A percentile compares a stretch with the other conserved stretches of the same genome.
Evolutionary conservation across 35 echinoderm and acorn worm species (phyloP).

Genomic region (Hemicentrotus pulcherrimus): DNA sequence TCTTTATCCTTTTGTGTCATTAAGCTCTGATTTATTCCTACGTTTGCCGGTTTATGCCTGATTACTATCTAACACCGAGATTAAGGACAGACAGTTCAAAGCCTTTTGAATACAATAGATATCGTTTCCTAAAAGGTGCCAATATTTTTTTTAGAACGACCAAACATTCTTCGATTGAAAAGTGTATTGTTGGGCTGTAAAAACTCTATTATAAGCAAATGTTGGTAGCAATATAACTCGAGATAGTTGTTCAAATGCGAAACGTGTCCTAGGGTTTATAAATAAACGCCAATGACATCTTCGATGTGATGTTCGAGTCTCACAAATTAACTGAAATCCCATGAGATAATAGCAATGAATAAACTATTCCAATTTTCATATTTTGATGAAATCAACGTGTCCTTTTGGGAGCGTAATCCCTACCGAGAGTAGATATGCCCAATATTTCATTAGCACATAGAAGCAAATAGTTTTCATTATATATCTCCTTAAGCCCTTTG

Average conservation of each 20-base stretch:
- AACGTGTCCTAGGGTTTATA: background rate
- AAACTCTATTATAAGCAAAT: no score
- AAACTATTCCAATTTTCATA: background rate
- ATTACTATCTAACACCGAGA: no score
- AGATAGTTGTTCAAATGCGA: background rate
- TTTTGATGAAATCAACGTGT: background rate
- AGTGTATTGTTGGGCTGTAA: no score
- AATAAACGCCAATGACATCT: background rate
- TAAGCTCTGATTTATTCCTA: no score
- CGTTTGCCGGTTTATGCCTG: no score
- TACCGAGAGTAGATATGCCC: background rate
- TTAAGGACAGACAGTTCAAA: no score
- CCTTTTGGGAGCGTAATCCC: background rate
- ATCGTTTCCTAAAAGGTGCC: no score
- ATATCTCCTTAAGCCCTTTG: background rate
- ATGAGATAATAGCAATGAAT: background rate
- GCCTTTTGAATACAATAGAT: no score
- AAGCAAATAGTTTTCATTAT: background rate
- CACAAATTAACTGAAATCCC: background rate
- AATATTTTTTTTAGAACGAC: no score
- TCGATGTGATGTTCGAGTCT: background rate
- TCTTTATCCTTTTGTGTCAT: background rate
- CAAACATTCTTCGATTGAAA: no score
- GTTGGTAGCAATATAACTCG: no score
- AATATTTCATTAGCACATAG: background rate